Percentiles rank a stretch among this genome's conserved stretches.
Conservation (phyloP, 2,113 vertebrate species). For the Myrmophylax atrothorax region DNA sequence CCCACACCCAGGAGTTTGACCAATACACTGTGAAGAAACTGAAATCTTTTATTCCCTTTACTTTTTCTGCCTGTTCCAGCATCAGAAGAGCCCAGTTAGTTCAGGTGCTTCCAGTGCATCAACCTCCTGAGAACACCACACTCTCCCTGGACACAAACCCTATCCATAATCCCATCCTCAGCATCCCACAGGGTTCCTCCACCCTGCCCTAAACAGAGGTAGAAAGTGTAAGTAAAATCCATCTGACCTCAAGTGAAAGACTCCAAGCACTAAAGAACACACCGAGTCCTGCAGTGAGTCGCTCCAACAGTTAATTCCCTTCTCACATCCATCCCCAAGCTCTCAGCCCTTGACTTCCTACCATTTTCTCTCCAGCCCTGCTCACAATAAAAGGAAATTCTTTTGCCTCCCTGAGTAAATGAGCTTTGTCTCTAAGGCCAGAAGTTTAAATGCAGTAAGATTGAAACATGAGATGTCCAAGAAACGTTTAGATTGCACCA, state of each 20-base stretch:
- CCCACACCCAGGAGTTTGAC: neutral
- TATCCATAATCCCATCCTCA: neutral
- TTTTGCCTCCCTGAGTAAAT: neutral
- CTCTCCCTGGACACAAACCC: neutral
- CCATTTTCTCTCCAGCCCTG: neutral
- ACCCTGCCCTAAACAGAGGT: neutral
- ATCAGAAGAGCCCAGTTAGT: neutral
- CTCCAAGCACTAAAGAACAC: neutral
- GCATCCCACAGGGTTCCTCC: neutral
- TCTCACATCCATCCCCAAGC: neutral
- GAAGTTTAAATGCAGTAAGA: neutral
- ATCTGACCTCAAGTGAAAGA: neutral
- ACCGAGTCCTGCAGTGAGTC: neutral
- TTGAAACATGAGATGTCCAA: neutral
- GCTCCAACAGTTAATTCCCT: neutral
- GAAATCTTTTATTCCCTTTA: neutral
- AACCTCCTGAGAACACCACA: neutral
- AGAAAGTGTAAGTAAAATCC: neutral
- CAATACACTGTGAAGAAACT: neutral
- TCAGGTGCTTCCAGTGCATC: neutral
- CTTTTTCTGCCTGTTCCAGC: neutral
- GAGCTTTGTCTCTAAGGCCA: neutral
- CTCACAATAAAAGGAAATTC: constrained; percentile 54
- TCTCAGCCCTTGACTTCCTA: constrained; percentile 31
- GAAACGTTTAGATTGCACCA: neutral